These are phyloP conservation scores for Caenorhabditis angaria DNA, from an alignment of 2,888 invertebrate genomes.

Conservation along the genomic window DNA sequence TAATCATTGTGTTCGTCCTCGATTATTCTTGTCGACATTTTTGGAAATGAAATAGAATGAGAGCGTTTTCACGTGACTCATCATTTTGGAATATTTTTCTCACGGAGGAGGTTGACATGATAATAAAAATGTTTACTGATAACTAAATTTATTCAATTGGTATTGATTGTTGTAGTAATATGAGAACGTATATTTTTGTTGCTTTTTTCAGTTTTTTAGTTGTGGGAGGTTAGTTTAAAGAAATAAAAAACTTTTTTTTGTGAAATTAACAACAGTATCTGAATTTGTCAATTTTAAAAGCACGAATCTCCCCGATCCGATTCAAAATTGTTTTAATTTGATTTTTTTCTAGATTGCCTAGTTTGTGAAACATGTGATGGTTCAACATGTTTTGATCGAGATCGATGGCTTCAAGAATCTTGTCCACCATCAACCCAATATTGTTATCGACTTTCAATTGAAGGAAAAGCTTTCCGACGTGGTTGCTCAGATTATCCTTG, in stretches of 20 bases:
- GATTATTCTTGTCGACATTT: neutral
- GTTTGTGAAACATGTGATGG: conserved; percentile 40
- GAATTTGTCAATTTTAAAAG: no score
- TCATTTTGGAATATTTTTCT: neutral
- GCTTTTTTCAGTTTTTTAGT: no score
- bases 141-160: no score
- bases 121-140: no score
- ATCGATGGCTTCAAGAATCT: conserved; percentile 32
- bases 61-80: neutral
- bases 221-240: no score
- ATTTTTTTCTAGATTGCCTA: conserved; percentile 3
- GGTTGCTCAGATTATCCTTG: conserved; percentile 37
- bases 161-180: no score
- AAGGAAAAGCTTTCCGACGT: conserved; percentile 29
- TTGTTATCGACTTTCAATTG: conserved; percentile 26
- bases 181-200: no score
- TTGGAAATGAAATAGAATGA: neutral
- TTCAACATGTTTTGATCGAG: conserved; percentile 25
- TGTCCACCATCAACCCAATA: conserved; percentile 34
- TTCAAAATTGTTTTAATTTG: no score
- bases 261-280: no score
- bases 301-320: no score
- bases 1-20: neutral
- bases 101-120: no score
- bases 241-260: no score